Percentiles rank a stretch among this genome's conserved stretches.
phyloP scores from a whole-genome alignment of 1,140 invertebrate species.

The Diorhabda elongata region DNA sequence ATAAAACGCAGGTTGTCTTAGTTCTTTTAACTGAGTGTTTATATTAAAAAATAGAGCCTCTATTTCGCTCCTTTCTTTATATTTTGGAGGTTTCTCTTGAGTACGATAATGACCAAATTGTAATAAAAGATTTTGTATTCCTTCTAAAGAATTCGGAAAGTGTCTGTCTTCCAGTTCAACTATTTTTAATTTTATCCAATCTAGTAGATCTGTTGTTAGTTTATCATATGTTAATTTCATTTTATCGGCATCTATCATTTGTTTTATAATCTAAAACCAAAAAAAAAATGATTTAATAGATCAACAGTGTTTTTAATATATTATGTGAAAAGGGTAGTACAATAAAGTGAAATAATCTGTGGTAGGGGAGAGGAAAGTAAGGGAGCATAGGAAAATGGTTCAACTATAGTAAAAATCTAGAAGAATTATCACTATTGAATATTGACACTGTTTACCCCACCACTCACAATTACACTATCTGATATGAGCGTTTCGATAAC shows the following conservation, averaged over 20 bases:
- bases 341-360: too few species aligned
- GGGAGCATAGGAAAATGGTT: too few species aligned
- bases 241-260: conserved; percentile 92
- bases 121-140: conserved; percentile 86
- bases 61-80: conserved; percentile 94
- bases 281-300: too few species aligned
- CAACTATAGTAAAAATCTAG: too few species aligned
- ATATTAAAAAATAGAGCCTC: conserved; percentile 96
- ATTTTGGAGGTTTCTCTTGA: conserved; percentile 97
- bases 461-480: too few species aligned
- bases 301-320: too few species aligned
- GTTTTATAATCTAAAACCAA: conserved; percentile 78
- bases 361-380: too few species aligned
- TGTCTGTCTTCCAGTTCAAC: conserved; percentile 76
- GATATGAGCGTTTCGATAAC: too few species aligned
- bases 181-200: conserved; percentile 92
- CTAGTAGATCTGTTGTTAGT: conserved; percentile 78
- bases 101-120: conserved; percentile 95
- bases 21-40: conserved; percentile 90
- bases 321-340: too few species aligned
- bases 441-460: too few species aligned
- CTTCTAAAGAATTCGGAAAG: conserved; percentile 94
- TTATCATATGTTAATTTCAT: conserved; percentile 85
- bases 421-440: too few species aligned
- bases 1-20: conserved; percentile 83